Evolutionary conservation across 2,888 invertebrate genomes (phyloP).

Genomic region (Drosophila conformis): DNA sequence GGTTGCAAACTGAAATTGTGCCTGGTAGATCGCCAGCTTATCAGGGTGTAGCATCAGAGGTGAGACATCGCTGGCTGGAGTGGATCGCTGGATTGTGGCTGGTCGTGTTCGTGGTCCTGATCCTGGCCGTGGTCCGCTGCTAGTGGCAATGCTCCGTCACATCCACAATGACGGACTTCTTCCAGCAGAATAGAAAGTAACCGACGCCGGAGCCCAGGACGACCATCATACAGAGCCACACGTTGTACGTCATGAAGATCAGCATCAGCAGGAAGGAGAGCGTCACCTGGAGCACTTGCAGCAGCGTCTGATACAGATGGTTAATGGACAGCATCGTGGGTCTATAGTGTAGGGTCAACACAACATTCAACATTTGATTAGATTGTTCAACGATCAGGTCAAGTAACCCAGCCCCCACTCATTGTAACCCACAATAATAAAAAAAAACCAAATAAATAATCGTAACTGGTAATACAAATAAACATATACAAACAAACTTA

Average conservation of each 20-base stretch:
- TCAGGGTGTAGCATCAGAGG: conserved; percentile 35
- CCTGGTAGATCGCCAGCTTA: conserved; percentile 11
- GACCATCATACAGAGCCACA: conserved; percentile 96
- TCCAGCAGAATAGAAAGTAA: conserved; percentile 98
- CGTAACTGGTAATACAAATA: neutral
- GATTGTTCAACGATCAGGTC: neutral
- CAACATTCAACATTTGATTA: conserved; percentile 13
- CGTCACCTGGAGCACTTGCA: conserved; percentile 95
- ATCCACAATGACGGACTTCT: conserved; percentile 96
- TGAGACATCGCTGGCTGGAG: conserved; percentile 59
- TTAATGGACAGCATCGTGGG: conserved; percentile 93
- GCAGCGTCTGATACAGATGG: conserved; percentile 93
- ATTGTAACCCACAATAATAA: neutral
- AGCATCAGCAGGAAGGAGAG: conserved; percentile 97
- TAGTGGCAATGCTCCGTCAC: conserved; percentile 98
- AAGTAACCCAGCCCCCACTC: neutral
- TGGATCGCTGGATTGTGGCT: conserved; percentile 25
- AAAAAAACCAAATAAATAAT: neutral
- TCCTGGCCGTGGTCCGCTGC: conserved; percentile 71
- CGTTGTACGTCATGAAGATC: conserved; percentile 98
- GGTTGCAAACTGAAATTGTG: neutral
- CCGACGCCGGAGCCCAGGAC: conserved; percentile 95
- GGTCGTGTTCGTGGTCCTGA: conserved; percentile 23
- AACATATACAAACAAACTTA: conserved; percentile 20
- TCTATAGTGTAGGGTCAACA: conserved; percentile 85